Percentiles rank a stretch among this genome's conserved stretches.
Conservation (phyloP, 1,140 invertebrate species). For the Neodiprion virginianus region DNA sequence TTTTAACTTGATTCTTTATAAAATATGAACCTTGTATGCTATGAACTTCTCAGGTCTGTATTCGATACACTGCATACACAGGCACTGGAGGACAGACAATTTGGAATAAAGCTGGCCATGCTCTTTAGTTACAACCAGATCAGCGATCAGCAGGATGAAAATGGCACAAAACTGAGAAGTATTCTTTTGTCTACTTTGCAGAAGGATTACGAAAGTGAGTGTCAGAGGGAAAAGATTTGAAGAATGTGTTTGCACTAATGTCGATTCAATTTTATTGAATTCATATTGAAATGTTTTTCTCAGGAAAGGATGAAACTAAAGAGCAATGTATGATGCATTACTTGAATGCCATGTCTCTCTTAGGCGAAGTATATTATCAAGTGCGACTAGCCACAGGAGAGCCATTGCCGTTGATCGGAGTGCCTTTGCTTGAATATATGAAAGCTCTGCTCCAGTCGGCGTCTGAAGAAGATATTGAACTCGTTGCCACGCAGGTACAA, state of each 20-base stretch:
- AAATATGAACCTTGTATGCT: slow-evolving; percentile 30
- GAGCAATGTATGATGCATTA: slow-evolving; percentile 23
- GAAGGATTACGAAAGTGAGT: slow-evolving; percentile 30
- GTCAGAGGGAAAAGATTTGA: neutral
- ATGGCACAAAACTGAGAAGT: neutral
- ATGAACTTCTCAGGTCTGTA: slow-evolving; percentile 16
- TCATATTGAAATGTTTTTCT: slow-evolving; percentile 11
- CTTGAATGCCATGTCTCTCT: slow-evolving; percentile 27
- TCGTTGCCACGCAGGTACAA: slow-evolving; percentile 21
- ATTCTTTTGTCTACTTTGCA: slow-evolving; percentile 25
- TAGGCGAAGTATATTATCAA: slow-evolving; percentile 30
- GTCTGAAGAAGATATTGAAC: slow-evolving; percentile 32
- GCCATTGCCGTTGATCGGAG: slow-evolving; percentile 19
- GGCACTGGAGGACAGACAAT: slow-evolving; percentile 28
- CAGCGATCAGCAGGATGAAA: neutral
- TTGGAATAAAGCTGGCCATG: slow-evolving; percentile 30
- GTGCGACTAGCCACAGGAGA: slow-evolving; percentile 11
- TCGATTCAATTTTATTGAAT: neutral
- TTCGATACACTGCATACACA: slow-evolving; percentile 26
- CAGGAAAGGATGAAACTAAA: slow-evolving; percentile 29
- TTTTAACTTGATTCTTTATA: neutral
- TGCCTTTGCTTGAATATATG: slow-evolving; percentile 30
- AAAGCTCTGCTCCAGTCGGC: slow-evolving; percentile 27
- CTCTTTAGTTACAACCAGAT: slow-evolving; percentile 24
- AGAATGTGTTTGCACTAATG: neutral